phyloP scores from a whole-genome alignment of 2,113 vertebrate genomes.

The Coreoperca whiteheadi region DNA sequence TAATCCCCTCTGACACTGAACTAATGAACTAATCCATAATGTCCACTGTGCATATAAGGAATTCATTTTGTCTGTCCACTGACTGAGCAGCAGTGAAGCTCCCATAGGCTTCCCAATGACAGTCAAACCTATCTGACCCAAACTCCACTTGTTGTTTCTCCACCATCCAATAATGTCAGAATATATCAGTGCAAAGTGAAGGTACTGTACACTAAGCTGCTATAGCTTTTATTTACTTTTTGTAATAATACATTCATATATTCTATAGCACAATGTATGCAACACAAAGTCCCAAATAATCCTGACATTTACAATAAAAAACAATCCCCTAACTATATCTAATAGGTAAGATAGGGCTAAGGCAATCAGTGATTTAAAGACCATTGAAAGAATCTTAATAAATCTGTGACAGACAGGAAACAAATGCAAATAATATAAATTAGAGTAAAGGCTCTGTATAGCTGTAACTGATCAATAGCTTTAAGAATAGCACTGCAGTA shows the following conservation, averaged over 20 bases:
- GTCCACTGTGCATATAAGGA: conserved; percentile 27
- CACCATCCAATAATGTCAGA: conserved; percentile 30
- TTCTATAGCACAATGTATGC: too few relatives aligned
- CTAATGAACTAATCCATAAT: conserved; percentile 27
- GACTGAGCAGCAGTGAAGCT: conserved; percentile 7
- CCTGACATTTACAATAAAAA: too few relatives aligned
- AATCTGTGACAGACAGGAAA: not conserved
- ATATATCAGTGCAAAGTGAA: conserved; percentile 1
- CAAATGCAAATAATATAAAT: not conserved
- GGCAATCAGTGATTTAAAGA: not conserved
- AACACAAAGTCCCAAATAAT: too few relatives aligned
- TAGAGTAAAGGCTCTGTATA: not conserved
- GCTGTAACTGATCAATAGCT: not conserved
- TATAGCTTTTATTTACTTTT: conserved; percentile 5
- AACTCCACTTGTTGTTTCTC: conserved; percentile 30
- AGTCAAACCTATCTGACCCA: conserved; percentile 30
- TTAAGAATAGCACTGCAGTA: not conserved
- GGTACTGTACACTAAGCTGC: not conserved
- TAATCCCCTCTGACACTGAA: conserved; percentile 34
- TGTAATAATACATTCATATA: conserved; percentile 1
- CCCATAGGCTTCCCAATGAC: not conserved
- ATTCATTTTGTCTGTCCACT: conserved; percentile 39
- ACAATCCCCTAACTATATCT: not conserved
- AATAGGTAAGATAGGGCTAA: not conserved
- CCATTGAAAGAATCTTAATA: not conserved